Percentiles rank a stretch among this genome's conserved stretches.
Conservation (phyloP, 2,888 invertebrate genomes). For the Drosophila falleni region DNA sequence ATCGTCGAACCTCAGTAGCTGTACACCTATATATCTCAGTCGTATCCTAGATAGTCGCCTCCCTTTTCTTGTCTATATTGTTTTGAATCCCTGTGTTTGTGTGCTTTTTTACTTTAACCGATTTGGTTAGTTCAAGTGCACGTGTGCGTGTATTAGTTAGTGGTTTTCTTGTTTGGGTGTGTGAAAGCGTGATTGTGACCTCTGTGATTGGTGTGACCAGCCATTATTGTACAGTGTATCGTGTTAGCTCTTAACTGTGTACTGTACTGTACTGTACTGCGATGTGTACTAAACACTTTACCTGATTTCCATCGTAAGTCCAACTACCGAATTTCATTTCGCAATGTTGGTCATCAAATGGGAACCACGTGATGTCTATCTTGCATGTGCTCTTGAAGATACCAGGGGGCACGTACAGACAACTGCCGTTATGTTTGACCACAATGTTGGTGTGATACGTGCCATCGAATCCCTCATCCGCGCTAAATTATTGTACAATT, state of each 20-base stretch:
- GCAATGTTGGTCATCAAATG: slow-evolving; percentile 99
- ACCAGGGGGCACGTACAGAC: slow-evolving; percentile 99
- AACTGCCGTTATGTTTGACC: slow-evolving; percentile 98
- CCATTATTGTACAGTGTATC: slow-evolving; percentile 44
- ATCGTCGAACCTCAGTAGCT: slow-evolving; percentile 24
- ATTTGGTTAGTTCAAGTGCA: slow-evolving; percentile 42
- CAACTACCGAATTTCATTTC: slow-evolving; percentile 99
- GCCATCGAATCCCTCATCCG: slow-evolving; percentile 99
- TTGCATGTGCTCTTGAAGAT: slow-evolving; percentile 99
- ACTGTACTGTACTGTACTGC: slow-evolving; percentile 29
- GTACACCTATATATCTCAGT: slow-evolving; percentile 1
- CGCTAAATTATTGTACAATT: slow-evolving; percentile 89
- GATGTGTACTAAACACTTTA: slow-evolving; percentile 86
- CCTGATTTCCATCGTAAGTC: slow-evolving; percentile 99
- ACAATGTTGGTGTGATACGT: slow-evolving; percentile 99
- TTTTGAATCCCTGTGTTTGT: background rate
- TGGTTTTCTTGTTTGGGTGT: slow-evolving; percentile 8
- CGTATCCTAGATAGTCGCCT: slow-evolving; percentile 16
- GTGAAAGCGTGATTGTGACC: slow-evolving; percentile 54
- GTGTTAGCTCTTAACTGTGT: slow-evolving; percentile 41
- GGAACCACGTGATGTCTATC: slow-evolving; percentile 99
- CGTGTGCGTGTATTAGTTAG: slow-evolving; percentile 35
- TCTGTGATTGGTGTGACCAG: slow-evolving; percentile 24
- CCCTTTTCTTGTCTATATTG: slow-evolving; percentile 24
- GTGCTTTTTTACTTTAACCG: background rate